Conservation (phyloP, 1,140 invertebrate genomes). For the Hetaerina americana region DNA sequence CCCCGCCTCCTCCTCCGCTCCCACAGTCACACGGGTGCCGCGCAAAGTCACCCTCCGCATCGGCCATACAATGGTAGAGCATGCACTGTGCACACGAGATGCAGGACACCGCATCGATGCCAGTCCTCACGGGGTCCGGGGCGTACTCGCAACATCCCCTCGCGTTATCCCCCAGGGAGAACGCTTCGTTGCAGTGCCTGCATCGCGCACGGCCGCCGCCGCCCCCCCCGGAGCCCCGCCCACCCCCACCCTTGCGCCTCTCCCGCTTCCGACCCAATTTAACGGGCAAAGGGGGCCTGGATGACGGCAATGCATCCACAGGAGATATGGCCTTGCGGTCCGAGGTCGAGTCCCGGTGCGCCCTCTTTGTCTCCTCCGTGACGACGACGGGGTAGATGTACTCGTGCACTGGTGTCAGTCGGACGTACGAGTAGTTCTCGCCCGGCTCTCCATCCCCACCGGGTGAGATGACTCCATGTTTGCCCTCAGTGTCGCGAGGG, state of each 20-base stretch:
- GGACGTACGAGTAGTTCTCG: constrained; percentile 73
- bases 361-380: constrained; percentile 39
- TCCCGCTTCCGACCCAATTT: constrained; percentile 26
- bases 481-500: neutral
- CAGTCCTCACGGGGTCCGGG: constrained; percentile 66
- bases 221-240: neutral
- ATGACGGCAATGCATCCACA: neutral
- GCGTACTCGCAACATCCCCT: constrained; percentile 77
- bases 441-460: constrained; percentile 5
- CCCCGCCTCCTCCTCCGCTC: constrained; percentile 31
- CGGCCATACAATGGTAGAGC: constrained; percentile 85
- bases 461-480: neutral
- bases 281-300: constrained; percentile 29
- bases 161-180: constrained; percentile 62
- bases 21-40: constrained; percentile 67
- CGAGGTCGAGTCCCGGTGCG: constrained; percentile 18
- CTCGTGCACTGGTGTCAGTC: constrained; percentile 66
- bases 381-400: constrained; percentile 64
- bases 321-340: neutral
- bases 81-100: constrained; percentile 73
- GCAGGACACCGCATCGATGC: constrained; percentile 71
- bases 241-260: constrained; percentile 14
- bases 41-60: constrained; percentile 55
- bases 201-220: constrained; percentile 19
- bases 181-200: constrained; percentile 55